phyloP scores from a whole-genome alignment of 2,888 invertebrate genomes.

The Geotrupes spiniger region DNA sequence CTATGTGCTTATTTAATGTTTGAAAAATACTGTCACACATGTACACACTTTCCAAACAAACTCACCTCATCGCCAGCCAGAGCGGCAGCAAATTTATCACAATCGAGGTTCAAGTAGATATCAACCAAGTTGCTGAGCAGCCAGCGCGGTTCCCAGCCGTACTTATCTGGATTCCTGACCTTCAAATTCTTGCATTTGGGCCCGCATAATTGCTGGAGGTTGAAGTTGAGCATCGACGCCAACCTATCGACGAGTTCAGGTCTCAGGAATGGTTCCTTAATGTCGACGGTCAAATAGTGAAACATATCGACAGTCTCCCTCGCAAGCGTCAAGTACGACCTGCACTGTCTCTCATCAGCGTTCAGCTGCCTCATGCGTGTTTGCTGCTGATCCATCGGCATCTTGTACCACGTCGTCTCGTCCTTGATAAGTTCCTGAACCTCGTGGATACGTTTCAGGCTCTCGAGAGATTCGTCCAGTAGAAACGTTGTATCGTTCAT shows the following conservation, averaged over 20 bases:
- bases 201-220: slow-evolving; percentile 93
- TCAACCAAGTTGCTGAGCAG: slow-evolving; percentile 90
- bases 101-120: slow-evolving; percentile 95
- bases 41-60: too few relatives aligned
- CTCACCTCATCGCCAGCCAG: slow-evolving; percentile 93
- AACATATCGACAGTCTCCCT: slow-evolving; percentile 98
- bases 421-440: slow-evolving; percentile 83
- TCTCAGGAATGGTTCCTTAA: slow-evolving; percentile 90
- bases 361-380: slow-evolving; percentile 73
- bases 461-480: slow-evolving; percentile 92
- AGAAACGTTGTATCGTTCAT: slow-evolving; percentile 98
- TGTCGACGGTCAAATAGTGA: slow-evolving; percentile 91
- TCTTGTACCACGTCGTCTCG: slow-evolving; percentile 62
- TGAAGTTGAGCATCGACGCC: slow-evolving; percentile 98
- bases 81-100: slow-evolving; percentile 85
- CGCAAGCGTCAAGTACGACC: slow-evolving; percentile 87
- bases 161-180: slow-evolving; percentile 90
- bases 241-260: slow-evolving; percentile 90
- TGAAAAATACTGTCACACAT: too few relatives aligned
- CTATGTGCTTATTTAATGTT: too few relatives aligned
- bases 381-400: slow-evolving; percentile 69
- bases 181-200: slow-evolving; percentile 93
- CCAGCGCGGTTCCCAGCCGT: slow-evolving; percentile 95
- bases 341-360: slow-evolving; percentile 83
- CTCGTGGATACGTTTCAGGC: slow-evolving; percentile 82